Base-by-base conservation (phyloP, 2,888 invertebrate species). In the Leptothorax acervorum region DNA sequence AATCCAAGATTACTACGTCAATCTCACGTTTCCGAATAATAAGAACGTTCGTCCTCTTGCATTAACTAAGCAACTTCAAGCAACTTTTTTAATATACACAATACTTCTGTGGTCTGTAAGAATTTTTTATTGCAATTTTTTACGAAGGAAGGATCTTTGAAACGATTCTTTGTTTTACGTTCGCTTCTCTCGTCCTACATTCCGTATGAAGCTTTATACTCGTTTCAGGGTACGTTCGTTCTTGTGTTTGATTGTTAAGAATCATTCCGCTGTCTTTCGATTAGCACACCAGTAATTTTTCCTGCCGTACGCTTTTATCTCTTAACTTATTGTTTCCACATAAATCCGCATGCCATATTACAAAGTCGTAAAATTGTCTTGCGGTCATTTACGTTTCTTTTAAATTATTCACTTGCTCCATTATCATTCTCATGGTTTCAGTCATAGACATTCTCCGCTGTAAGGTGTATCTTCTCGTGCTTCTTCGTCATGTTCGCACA, bases 1-100 rank as follows among this genome's bases (percentile, higher is more conserved):
- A 79, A 87, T 55, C 57, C n/a, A 55, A 84, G 74, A 85, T 85
- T 85, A 85, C 55, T 79, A 55, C 62, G 87, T 88, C 87, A 85
- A 88, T 89, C 87, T 89, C 88, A 84, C 42, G 23, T 28, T 63
- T 63, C 55, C 18, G 2, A 45, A 39, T n/a, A 28, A 51, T 23
- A 55, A n/a, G 23, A 23, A 75, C 11, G 5, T 8, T 51, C n/a
- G 2, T 48, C 23, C 48, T 60, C n/a, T 51, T 74, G 1, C 5
- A 45, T 55, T 66, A 8, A 55, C 9, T 55, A n/a, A 66, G 5
- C n/a, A n/a, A n/a, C n/a, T 65, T 31, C 42, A n/a, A 62, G 8
- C 8, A 45, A 63, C 15, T 55, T 66, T 66, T 12, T 12, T 18
- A 11, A 11, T 23, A 51, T 53, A 28, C 55, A 55, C 78, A 48